Evolutionary conservation across 2,797 vertebrate genomes (phyloP).

Genomic region (Sebastes minor): DNA sequence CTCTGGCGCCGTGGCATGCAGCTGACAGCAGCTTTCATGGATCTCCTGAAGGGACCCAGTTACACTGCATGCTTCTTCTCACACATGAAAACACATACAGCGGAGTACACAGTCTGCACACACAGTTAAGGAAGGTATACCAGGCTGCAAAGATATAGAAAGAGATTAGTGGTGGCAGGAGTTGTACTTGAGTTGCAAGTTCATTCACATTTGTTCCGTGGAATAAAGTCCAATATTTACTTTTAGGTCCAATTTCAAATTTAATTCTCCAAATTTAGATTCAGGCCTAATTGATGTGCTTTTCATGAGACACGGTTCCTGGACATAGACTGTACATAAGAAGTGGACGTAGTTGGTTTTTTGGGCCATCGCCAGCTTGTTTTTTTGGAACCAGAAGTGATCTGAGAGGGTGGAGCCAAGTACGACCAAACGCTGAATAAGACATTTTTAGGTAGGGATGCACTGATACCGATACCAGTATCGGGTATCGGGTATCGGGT

Average conservation of each 20-base stretch:
- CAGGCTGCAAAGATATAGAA: not conserved
- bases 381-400: too few relatives aligned
- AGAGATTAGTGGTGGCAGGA: not conserved
- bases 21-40: constrained; percentile 71
- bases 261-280: too few relatives aligned
- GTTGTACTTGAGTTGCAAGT: not conserved
- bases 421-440: too few relatives aligned
- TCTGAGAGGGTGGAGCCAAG: too few relatives aligned
- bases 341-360: too few relatives aligned
- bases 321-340: too few relatives aligned
- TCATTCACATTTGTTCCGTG: not conserved
- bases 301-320: too few relatives aligned
- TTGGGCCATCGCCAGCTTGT: too few relatives aligned
- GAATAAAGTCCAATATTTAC: not conserved
- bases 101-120: constrained; percentile 5
- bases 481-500: too few relatives aligned
- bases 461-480: too few relatives aligned
- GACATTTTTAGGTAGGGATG: too few relatives aligned
- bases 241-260: not conserved
- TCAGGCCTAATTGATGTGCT: rapidly evolving
- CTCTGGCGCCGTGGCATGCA: constrained; percentile 61
- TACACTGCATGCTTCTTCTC: constrained; percentile 33
- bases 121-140: not conserved
- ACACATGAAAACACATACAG: constrained; percentile 14
- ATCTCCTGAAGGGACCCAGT: constrained; percentile 65